Conservation (phyloP, 1,140 invertebrate genomes). For the Bombus huntii region DNA sequence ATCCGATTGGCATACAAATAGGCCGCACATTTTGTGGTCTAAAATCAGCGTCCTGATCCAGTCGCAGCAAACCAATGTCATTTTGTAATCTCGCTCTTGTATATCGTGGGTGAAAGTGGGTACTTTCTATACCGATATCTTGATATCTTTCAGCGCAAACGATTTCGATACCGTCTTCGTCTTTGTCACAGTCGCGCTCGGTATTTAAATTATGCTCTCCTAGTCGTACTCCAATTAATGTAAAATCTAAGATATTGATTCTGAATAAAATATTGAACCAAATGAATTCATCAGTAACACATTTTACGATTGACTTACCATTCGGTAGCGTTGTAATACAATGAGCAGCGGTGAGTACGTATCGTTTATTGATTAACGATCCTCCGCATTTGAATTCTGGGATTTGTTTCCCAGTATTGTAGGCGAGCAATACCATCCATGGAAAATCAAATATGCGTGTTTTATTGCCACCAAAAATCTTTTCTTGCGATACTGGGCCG, state of each 20-base stretch:
- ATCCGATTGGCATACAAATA: constrained; percentile 84
- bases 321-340: constrained; percentile 83
- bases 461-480: constrained; percentile 84
- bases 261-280: not conserved
- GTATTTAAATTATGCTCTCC: constrained; percentile 85
- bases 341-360: constrained; percentile 88
- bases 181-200: constrained; percentile 84
- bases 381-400: constrained; percentile 86
- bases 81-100: constrained; percentile 79
- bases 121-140: constrained; percentile 84
- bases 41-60: constrained; percentile 82
- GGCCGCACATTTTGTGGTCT: constrained; percentile 81
- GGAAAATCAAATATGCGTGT: constrained; percentile 85
- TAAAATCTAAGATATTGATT: constrained; percentile 70
- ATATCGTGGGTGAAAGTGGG: constrained; percentile 84
- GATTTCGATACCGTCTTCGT: constrained; percentile 71
- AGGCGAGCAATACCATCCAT: constrained; percentile 86
- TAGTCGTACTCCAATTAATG: constrained; percentile 82
- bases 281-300: not conserved
- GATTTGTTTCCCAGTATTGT: constrained; percentile 78
- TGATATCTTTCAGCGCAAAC: constrained; percentile 84
- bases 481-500: constrained; percentile 76
- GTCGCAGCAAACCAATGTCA: constrained; percentile 86
- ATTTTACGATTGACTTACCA: constrained; percentile 57
- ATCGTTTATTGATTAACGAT: constrained; percentile 85